Percentiles rank a stretch among this genome's conserved stretches.
phyloP scores from a whole-genome alignment of 1,140 invertebrate species.

The Drosophila rufa region DNA sequence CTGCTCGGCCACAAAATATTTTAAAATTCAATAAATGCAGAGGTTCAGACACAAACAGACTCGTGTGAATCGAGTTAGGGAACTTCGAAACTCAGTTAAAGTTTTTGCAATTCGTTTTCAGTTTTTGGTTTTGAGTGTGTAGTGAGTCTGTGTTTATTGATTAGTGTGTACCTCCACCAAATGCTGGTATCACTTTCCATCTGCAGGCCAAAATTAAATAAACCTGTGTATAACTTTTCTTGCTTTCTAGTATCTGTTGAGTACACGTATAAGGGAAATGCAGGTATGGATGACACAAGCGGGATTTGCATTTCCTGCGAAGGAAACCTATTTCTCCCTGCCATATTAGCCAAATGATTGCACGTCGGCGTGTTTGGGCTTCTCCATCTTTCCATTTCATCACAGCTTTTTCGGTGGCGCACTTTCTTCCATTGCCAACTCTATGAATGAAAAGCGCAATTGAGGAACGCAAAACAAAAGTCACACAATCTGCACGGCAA shows the following conservation, averaged over 20 bases:
- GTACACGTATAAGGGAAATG: background rate
- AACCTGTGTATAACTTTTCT: background rate
- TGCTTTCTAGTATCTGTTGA: background rate
- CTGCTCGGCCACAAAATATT: background rate
- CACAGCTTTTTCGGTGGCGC: no score
- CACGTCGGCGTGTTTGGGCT: background rate
- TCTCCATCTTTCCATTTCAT: background rate
- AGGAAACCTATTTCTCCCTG: background rate
- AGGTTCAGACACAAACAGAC: background rate
- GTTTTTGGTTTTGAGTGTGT: background rate
- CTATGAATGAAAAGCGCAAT: slow-evolving; percentile 10
- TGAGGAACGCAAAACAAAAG: slow-evolving; percentile 13
- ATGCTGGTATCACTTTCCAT: slow-evolving; percentile 7
- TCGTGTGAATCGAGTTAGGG: slow-evolving; percentile 21
- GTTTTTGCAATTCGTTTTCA: slow-evolving; percentile 7
- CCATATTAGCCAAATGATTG: slow-evolving; percentile 9
- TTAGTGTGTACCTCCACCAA: background rate
- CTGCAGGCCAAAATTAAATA: slow-evolving; percentile 6
- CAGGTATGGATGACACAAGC: background rate
- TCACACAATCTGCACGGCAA: slow-evolving; percentile 28
- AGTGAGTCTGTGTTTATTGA: background rate
- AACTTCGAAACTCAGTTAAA: slow-evolving; percentile 21
- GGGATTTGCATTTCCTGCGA: slow-evolving; percentile 1
- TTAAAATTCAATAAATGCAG: background rate
- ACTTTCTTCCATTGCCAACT: slow-evolving; percentile 2